These are phyloP conservation scores for Buphagus erythrorhynchus DNA, from an alignment of 2,797 vertebrate genomes.

Conservation along the genomic window DNA sequence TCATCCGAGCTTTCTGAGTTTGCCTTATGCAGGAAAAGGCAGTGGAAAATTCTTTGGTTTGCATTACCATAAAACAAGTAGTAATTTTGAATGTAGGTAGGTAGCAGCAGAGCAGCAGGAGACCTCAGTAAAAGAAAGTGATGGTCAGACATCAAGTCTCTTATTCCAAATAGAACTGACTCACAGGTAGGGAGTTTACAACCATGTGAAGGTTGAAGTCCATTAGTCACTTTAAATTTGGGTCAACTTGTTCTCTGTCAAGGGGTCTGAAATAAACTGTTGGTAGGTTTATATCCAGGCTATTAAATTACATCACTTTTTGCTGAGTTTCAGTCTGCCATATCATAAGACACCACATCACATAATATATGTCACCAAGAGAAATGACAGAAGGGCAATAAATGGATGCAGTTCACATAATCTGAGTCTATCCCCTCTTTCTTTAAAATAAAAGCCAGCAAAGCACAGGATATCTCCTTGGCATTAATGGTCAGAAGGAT, in stretches of 20 bases:
- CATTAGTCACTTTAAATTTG: neutral
- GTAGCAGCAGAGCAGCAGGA: neutral
- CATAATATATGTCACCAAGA: neutral
- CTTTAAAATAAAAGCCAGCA: neutral
- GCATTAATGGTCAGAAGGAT: neutral
- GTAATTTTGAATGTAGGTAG: neutral
- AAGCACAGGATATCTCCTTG: neutral
- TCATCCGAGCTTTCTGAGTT: neutral
- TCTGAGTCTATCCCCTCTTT: neutral
- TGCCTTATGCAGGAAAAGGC: neutral
- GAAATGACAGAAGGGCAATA: neutral
- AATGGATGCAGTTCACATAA: neutral
- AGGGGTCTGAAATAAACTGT: neutral
- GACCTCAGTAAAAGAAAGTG: neutral
- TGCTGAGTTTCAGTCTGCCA: neutral
- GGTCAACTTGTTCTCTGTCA: neutral
- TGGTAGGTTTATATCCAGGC: neutral
- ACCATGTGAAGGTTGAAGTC: neutral
- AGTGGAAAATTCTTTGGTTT: neutral
- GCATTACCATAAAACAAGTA: neutral
- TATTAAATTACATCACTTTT: neutral
- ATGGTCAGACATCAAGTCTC: neutral
- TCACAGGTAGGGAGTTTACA: neutral
- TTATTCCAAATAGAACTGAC: neutral
- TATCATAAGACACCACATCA: neutral